phyloP scores from a whole-genome alignment of 2,797 vertebrate species.

The Hypotaenidia okinawae region DNA sequence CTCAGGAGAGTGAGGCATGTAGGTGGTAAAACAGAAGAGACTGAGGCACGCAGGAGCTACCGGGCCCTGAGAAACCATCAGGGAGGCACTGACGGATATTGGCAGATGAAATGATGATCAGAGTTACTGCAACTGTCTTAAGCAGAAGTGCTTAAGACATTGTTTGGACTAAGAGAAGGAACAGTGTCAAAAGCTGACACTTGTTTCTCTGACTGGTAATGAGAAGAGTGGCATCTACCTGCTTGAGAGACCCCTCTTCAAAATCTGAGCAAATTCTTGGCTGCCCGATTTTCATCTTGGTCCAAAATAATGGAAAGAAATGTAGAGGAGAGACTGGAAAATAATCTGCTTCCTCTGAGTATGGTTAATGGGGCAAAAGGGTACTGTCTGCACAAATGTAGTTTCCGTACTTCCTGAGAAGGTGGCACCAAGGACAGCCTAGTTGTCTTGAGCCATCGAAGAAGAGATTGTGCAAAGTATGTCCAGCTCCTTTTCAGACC shows the following conservation, averaged over 20 bases:
- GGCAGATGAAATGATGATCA: neutral
- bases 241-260: neutral
- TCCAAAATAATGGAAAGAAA: neutral
- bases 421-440: neutral
- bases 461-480: neutral
- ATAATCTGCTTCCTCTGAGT: neutral
- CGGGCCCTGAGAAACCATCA: neutral
- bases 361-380: neutral
- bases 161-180: neutral
- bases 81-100: neutral
- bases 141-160: neutral
- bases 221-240: neutral
- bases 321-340: neutral
- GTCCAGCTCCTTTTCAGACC: neutral
- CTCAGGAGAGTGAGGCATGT: neutral
- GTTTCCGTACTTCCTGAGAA: neutral
- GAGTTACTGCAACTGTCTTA: neutral
- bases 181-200: neutral
- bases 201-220: neutral
- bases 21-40: neutral
- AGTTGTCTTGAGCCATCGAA: neutral
- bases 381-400: neutral
- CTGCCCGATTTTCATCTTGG: neutral
- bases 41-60: neutral
- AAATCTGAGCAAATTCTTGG: neutral